Conservation (phyloP, 1,140 invertebrate species). For the Trichonephila inaurata region DNA sequence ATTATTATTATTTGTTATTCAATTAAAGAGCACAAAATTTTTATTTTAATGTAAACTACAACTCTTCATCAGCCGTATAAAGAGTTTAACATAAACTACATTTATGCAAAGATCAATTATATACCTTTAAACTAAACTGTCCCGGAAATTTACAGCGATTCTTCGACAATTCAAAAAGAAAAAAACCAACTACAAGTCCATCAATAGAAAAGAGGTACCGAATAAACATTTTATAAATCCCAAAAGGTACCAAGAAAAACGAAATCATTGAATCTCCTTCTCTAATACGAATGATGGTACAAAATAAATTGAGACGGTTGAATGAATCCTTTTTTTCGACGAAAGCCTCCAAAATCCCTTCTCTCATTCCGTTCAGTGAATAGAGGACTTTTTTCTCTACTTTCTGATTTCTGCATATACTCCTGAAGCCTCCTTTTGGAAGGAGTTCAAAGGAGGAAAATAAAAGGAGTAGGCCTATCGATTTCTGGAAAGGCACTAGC, state of each 20-base stretch:
- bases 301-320: slow-evolving; percentile 44
- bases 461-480: slow-evolving; percentile 27
- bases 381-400: neutral
- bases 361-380: slow-evolving; percentile 14
- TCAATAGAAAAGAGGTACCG: slow-evolving; percentile 2
- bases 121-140: neutral
- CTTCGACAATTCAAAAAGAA: neutral
- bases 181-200: neutral
- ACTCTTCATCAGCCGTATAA: too few relatives aligned
- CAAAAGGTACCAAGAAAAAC: neutral
- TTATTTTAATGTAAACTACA: too few relatives aligned
- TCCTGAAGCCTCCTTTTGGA: neutral
- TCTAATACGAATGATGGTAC: slow-evolving; percentile 14
- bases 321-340: slow-evolving; percentile 25
- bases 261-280: slow-evolving; percentile 8
- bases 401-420: slow-evolving; percentile 37
- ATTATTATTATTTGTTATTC: too few relatives aligned
- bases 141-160: neutral
- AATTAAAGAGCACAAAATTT: too few relatives aligned
- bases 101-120: too few relatives aligned
- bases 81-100: too few relatives aligned
- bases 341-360: slow-evolving; percentile 21
- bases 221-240: slow-evolving; percentile 29
- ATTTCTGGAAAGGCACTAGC: slow-evolving; percentile 32
- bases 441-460: slow-evolving; percentile 7